Conservation (phyloP, 2,888 invertebrate genomes). For the Harpalus rufipes region DNA sequence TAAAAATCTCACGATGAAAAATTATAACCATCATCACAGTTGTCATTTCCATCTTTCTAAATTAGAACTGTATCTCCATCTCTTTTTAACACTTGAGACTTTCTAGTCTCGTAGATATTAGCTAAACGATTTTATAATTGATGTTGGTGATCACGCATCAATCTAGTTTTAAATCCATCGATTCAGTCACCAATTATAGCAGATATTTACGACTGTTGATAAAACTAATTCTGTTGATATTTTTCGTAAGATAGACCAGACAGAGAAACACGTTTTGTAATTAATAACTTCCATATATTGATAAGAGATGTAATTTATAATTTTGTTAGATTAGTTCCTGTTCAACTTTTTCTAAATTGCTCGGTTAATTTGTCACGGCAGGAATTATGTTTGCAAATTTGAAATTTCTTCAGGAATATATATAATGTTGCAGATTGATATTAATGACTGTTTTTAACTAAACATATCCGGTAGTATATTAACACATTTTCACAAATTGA, state of each 20-base stretch:
- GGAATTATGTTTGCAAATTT: constrained; percentile 22
- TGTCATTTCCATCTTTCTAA: constrained; percentile 26
- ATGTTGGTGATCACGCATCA: constrained; percentile 42
- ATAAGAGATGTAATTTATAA: constrained; percentile 40
- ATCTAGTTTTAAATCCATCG: constrained; percentile 24
- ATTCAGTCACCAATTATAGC: constrained; percentile 20
- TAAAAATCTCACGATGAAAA: background rate
- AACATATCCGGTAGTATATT: background rate
- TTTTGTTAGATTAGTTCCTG: constrained; percentile 40
- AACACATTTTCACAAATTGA: background rate
- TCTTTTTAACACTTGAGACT: constrained; percentile 30
- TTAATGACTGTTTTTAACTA: background rate
- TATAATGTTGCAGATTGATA: background rate
- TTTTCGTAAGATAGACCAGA: background rate
- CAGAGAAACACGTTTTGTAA: constrained; percentile 29
- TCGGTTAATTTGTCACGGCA: constrained; percentile 10
- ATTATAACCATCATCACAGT: constrained; percentile 38
- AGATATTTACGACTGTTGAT: constrained; percentile 29
- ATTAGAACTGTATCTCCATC: background rate
- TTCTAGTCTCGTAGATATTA: constrained; percentile 53
- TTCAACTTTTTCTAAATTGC: constrained; percentile 23
- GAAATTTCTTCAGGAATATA: background rate
- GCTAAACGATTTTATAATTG: constrained; percentile 39
- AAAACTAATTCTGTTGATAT: constrained; percentile 26
- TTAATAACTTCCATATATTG: constrained; percentile 45